Evolutionary conservation across 2,888 invertebrate genomes (phyloP).

Genomic region (Eupithecia pulchellata): DNA sequence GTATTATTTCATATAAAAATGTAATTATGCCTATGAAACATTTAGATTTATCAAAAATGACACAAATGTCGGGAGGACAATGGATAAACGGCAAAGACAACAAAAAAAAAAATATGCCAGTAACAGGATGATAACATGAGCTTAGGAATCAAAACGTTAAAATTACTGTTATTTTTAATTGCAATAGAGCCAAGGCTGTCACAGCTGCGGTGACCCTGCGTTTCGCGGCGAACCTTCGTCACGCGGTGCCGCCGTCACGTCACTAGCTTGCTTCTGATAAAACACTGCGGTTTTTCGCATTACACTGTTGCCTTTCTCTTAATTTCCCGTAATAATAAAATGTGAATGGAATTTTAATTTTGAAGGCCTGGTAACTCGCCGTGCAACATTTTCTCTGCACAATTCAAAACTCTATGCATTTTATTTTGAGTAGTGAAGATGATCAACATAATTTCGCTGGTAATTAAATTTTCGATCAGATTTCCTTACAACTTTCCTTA

Average conservation of each 20-base stretch:
- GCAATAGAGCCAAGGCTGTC: conserved; percentile 27
- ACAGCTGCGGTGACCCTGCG: conserved; percentile 55
- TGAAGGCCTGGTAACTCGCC: background rate
- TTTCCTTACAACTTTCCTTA: too few species aligned
- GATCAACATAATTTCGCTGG: background rate
- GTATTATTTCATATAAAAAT: too few species aligned
- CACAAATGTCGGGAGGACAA: too few species aligned
- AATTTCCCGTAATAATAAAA: background rate
- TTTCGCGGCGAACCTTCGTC: conserved; percentile 63
- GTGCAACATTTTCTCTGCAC: background rate
- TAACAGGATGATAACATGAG: too few species aligned
- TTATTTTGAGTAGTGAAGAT: too few species aligned
- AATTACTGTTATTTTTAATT: conserved; percentile 16
- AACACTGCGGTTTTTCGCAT: conserved; percentile 40
- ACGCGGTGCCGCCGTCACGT: conserved; percentile 47
- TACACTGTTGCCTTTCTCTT: conserved; percentile 9
- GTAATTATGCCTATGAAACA: too few species aligned
- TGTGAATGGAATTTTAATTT: background rate
- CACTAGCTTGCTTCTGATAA: conserved; percentile 42
- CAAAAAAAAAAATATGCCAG: too few species aligned
- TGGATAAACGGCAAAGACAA: too few species aligned
- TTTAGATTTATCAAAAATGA: too few species aligned
- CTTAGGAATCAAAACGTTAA: too few species aligned
- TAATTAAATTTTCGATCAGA: background rate
- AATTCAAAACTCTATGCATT: background rate